phyloP scores from a whole-genome alignment of 2,113 vertebrate species.

The Hepsetus odoe region DNA sequence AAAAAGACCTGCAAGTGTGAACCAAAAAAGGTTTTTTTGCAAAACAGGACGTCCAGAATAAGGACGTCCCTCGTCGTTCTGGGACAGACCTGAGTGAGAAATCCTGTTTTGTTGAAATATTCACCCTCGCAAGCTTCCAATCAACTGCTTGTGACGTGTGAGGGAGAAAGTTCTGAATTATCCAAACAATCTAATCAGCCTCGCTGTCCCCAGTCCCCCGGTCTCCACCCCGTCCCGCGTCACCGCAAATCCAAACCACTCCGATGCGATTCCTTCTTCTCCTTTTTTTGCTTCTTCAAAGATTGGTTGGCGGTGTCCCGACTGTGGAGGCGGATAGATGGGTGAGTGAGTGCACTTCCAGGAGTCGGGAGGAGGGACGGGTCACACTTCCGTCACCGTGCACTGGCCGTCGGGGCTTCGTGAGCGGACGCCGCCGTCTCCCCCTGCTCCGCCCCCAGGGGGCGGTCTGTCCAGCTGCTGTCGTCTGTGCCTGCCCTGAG shows the following conservation, averaged over 20 bases:
- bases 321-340: neutral
- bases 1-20: too few relatives aligned
- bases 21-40: too few relatives aligned
- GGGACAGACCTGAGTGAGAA: too few relatives aligned
- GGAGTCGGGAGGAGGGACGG: neutral
- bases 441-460: slow-evolving; percentile 55
- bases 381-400: slow-evolving; percentile 92
- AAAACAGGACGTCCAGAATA: neutral
- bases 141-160: neutral
- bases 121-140: neutral
- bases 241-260: neutral
- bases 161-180: neutral
- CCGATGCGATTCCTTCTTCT: neutral
- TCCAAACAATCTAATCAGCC: neutral
- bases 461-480: slow-evolving; percentile 68
- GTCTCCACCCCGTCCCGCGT: neutral
- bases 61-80: neutral
- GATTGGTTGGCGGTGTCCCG: slow-evolving; percentile 24
- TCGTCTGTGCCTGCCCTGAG: slow-evolving; percentile 79
- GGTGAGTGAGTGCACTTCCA: neutral
- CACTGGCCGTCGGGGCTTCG: slow-evolving; percentile 94
- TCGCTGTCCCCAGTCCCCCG: neutral
- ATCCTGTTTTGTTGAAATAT: too few relatives aligned
- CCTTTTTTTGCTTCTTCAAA: slow-evolving; percentile 23
- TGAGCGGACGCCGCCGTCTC: slow-evolving; percentile 75